Evolutionary conservation across 2,797 vertebrate genomes (phyloP).

Genomic region (Gadopsis marmoratus): DNA sequence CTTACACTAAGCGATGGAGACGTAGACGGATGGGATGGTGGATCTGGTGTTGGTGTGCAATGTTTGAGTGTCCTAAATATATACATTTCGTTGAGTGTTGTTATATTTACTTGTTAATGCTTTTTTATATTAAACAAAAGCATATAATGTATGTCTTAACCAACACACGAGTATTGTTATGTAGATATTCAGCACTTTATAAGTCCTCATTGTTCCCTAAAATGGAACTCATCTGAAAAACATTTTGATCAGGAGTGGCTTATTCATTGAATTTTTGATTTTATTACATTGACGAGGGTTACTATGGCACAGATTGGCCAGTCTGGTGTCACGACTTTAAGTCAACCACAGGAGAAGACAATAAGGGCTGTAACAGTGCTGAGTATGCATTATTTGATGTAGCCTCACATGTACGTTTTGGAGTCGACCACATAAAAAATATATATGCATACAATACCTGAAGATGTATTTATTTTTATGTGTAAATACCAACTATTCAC

Average conservation of each 20-base stretch:
- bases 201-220: constrained; percentile 72
- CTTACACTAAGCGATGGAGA: neutral
- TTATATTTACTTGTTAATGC: constrained; percentile 61
- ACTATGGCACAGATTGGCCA: constrained; percentile 72
- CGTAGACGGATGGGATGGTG: constrained; percentile 11
- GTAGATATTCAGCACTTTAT: constrained; percentile 60
- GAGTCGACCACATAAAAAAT: constrained; percentile 83
- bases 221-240: constrained; percentile 1
- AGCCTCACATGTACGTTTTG: constrained; percentile 81
- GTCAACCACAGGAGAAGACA: constrained; percentile 28
- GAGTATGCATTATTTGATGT: constrained; percentile 64
- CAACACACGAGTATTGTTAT: constrained; percentile 48
- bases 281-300: neutral
- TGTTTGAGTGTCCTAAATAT: constrained; percentile 42
- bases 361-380: constrained; percentile 78
- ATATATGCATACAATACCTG: constrained; percentile 81
- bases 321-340: constrained; percentile 65
- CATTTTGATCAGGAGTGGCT: neutral
- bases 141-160: constrained; percentile 49
- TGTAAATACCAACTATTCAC: constrained; percentile 77
- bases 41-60: constrained; percentile 41
- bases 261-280: neutral
- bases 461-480: constrained; percentile 85
- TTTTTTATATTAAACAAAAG: constrained; percentile 53
- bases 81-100: constrained; percentile 40